These are phyloP conservation scores for Hydractinia symbiolongicarpus DNA, from an alignment of 30 jellyfish, hydroid and myxozoan genomes.

Conservation along the genomic window DNA sequence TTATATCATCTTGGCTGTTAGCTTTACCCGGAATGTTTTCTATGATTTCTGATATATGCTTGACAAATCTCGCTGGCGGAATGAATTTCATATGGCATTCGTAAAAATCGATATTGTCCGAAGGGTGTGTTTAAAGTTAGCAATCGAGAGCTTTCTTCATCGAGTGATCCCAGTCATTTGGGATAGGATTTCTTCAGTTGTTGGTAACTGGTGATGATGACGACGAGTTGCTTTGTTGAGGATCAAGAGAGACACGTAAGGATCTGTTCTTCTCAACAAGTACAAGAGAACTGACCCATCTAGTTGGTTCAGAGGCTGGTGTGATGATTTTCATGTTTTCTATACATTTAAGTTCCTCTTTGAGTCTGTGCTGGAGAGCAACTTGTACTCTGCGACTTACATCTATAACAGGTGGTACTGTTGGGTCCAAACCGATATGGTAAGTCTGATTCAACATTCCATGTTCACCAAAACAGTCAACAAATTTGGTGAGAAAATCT, in stretches of 20 bases:
- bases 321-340: no score
- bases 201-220: conserved; percentile 55
- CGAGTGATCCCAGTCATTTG: conserved; percentile 42
- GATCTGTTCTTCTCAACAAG: conserved; percentile 18
- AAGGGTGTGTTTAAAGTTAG: conserved; percentile 62
- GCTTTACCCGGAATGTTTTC: conserved; percentile 39
- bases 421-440: no score
- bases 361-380: no score
- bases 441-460: no score
- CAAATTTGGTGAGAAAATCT: no score
- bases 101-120: conserved; percentile 39
- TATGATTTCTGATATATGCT: conserved; percentile 33
- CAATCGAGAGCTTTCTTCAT: conserved; percentile 47
- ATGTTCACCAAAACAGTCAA: no score
- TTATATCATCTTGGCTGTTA: conserved; percentile 63
- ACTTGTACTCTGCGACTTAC: no score
- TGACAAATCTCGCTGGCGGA: conserved; percentile 65
- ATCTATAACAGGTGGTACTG: no score
- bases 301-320: conserved; percentile 21
- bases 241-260: conserved; percentile 34
- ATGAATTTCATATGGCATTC: conserved; percentile 55
- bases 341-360: no score
- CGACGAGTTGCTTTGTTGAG: conserved; percentile 51
- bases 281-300: conserved; percentile 39
- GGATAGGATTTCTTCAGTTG: conserved; percentile 64